Evolutionary conservation across 1,140 invertebrate species (phyloP).

Genomic region (Cephus cinctus): DNA sequence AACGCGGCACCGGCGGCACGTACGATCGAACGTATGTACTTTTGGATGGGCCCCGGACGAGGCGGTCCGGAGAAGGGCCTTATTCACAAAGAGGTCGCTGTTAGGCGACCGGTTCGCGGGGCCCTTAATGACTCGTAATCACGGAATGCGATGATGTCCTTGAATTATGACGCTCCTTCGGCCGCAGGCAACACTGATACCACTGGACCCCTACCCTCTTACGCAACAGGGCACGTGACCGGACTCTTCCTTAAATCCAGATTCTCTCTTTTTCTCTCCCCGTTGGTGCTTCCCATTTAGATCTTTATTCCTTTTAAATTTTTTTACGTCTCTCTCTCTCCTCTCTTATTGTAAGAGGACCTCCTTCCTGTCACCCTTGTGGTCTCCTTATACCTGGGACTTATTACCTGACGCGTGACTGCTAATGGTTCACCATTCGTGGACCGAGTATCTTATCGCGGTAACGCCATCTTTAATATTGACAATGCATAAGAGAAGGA

Average conservation of each 20-base stretch:
- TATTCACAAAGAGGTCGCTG: slow-evolving; percentile 24
- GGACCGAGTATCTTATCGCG: no score
- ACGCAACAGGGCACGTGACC: slow-evolving; percentile 22
- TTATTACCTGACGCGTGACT: no score
- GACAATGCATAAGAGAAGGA: no score
- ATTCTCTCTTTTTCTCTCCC: slow-evolving; percentile 14
- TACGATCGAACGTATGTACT: slow-evolving; percentile 14
- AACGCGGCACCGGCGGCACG: slow-evolving; percentile 1
- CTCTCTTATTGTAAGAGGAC: not conserved
- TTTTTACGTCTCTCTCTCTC: slow-evolving; percentile 6
- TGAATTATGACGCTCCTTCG: slow-evolving; percentile 37
- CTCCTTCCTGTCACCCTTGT: not conserved
- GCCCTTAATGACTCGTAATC: slow-evolving; percentile 43
- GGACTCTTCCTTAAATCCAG: slow-evolving; percentile 19
- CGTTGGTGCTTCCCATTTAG: no score
- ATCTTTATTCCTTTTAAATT: no score
- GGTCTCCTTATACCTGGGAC: no score
- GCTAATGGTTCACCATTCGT: no score
- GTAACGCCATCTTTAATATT: no score
- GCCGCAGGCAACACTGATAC: no score
- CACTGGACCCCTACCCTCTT: no score
- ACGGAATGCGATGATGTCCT: slow-evolving; percentile 38
- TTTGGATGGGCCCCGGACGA: slow-evolving; percentile 6
- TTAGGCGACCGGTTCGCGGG: slow-evolving; percentile 40
- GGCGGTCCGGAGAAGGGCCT: not conserved